Evolutionary conservation across 1,140 invertebrate species (phyloP), one percentile per base, ranked within the genome.

Genomic region (Eueides isabella): DNA sequence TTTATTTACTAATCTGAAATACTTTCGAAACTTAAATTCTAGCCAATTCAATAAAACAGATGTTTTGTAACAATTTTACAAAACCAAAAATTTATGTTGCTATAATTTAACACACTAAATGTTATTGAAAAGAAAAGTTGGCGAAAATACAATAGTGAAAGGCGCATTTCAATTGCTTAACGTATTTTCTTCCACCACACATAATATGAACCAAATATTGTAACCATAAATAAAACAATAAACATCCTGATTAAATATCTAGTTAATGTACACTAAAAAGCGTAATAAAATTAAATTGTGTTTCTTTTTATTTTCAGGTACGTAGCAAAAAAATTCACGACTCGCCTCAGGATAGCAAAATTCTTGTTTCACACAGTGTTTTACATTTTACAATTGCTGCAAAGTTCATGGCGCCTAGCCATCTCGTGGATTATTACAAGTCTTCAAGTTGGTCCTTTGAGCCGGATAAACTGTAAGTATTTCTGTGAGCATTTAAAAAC

Each of bases 321-420:
- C 75, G 41, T 65, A 48, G 67, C 74, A 61, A 67, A 76, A 35
- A 30, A 26, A n/a, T 62, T 62, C 61, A 14, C 28, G 30, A 62
- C n/a, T 26, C 67, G 48, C n/a, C 12, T 23, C 44, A 33, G 19
- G 48, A 31, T 16, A 29, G 64, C 23, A 23, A 64, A 29, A 38
- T 72, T 61, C 16, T 28, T 61, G 23, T 55, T 69, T 38, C 71
- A 68, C 72, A 74, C 67, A 55, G 73, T 35, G 16, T 69, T 31
- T 69, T 65, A 65, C 66, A 78, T 80, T 80, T 79, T 72, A 83
- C 81, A 87, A 83, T 84, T 82, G 81, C 76, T 72, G 76, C 81
- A 83, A 82, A 88, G 75, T 87, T 82, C 77, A 77, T 41, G 41
- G 64, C 76, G 73, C 72, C 62, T 64, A 19, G 80, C 78, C 83